Evolutionary conservation across 2,888 invertebrate species (phyloP), one percentile per base, ranked within the genome.

Genomic region (Ligdia adustata): DNA sequence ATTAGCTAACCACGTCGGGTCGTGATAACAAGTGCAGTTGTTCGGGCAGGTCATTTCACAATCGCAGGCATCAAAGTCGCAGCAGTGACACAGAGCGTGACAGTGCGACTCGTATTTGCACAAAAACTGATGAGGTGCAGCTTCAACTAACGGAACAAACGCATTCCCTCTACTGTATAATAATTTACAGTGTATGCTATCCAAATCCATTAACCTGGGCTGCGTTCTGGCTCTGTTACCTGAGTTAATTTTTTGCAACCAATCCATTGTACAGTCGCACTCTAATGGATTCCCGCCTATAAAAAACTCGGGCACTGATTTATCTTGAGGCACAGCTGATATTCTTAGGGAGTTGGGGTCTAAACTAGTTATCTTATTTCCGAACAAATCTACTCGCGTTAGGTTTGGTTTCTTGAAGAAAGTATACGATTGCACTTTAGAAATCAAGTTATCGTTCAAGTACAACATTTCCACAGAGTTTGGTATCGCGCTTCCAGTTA

Each of bases 241-340:
- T 58, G 92, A 91, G 78, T 95, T 95, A 62, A 95, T 94, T 79
- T 94, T 93, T 83, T 96, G 96, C 61, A 97, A 81, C 97, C 97
- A 97, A 75, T 96, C 96, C 96, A 97, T 96, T 51, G 95, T 95
- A 75, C 97, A 97, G 80, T 96, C 96, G 84, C 97, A 97, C 68
- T 95, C 93, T 72, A 96, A 94, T 43, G 96, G 96, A 84, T 97
- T 97, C 57, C 94, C 94, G 33, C 95, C 96, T 54, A 97, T 94
- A 75, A 94, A 94, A 79, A 97, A 96, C 80, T 96, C 95, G 3
- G 96, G 95, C 47, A 95, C 91, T 13, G 93, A 90, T 77, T 93
- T 93, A 50, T 94, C 94, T 54, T 92, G 90, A 18, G 95, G 94
- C 34, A 95, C 94, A 13, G 94, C 93, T 48, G 94, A 95, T 83